A percentile compares a stretch with the other conserved stretches of the same genome.
phyloP scores from a whole-genome alignment of 1,140 invertebrate species.

The Brachionus rubens region DNA sequence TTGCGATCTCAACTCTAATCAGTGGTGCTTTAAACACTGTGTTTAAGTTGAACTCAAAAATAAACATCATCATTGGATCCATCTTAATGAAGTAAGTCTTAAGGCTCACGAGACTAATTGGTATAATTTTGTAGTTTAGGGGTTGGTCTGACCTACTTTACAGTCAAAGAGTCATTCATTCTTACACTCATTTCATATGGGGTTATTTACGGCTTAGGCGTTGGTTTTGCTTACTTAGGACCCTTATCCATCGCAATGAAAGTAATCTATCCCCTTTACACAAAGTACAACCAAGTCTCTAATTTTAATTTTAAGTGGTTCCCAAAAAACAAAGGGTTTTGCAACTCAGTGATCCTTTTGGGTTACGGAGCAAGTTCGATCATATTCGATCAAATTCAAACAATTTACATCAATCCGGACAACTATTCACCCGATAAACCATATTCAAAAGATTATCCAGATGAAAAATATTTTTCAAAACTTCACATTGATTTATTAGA shows the following conservation, averaged over 20 bases:
- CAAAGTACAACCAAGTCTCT: background rate
- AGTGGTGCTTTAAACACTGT: constrained; percentile 50
- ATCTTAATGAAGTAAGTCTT: constrained; percentile 49
- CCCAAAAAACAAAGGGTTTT: constrained; percentile 58
- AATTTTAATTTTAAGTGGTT: constrained; percentile 56
- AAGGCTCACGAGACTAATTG: no score
- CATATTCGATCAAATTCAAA: constrained; percentile 60
- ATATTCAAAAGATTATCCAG: constrained; percentile 10
- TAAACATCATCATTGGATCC: constrained; percentile 52
- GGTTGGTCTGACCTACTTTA: constrained; percentile 56
- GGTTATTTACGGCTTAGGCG: constrained; percentile 53
- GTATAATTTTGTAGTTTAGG: constrained; percentile 51
- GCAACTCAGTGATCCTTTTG: constrained; percentile 60
- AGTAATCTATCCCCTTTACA: constrained; percentile 49
- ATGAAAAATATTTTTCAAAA: constrained; percentile 53
- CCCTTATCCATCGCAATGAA: constrained; percentile 59
- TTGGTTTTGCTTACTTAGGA: constrained; percentile 59
- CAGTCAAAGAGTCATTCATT: constrained; percentile 55
- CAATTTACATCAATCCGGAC: constrained; percentile 59
- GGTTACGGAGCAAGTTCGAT: constrained; percentile 60
- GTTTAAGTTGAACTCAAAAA: constrained; percentile 54
- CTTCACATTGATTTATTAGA: constrained; percentile 50
- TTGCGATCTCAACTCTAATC: constrained; percentile 51
- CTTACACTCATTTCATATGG: constrained; percentile 56
- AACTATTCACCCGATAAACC: constrained; percentile 53